Conservation (phyloP, 2,888 invertebrate species). For the Himalopsyche anomala region DNA sequence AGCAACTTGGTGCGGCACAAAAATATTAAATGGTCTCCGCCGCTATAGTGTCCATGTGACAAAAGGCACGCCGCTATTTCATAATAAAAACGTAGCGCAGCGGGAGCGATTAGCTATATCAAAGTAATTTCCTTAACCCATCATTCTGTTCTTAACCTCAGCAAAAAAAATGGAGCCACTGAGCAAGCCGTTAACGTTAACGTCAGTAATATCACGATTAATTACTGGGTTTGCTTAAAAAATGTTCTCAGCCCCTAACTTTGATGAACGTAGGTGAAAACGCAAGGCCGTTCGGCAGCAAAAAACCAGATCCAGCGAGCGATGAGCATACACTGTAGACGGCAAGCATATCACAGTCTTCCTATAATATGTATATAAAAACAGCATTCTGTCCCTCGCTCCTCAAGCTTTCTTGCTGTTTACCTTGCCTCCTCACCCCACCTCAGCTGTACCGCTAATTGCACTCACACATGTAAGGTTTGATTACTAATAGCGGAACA, state of each 20-base stretch:
- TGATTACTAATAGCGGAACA: background rate
- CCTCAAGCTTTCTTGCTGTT: constrained; percentile 23
- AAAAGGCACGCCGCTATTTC: no score
- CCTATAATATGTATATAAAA: background rate
- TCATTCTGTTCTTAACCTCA: no score
- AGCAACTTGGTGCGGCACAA: no score
- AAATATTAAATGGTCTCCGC: no score
- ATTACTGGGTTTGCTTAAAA: no score
- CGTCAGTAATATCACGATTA: no score
- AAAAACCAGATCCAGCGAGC: background rate
- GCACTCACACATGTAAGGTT: background rate
- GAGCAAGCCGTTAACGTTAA: no score
- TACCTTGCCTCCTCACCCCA: background rate
- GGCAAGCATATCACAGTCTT: background rate
- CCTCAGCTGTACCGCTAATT: background rate
- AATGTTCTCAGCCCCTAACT: background rate
- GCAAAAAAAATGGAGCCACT: no score
- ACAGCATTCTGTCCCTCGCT: background rate
- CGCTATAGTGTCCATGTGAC: no score
- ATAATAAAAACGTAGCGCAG: no score
- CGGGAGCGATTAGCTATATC: no score
- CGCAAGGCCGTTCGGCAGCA: constrained; percentile 57
- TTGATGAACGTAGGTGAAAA: constrained; percentile 55
- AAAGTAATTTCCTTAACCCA: no score
- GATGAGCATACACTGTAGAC: background rate